Evolutionary conservation across 2,797 vertebrate species (phyloP).

Genomic region (Macrochelys suwanniensis): DNA sequence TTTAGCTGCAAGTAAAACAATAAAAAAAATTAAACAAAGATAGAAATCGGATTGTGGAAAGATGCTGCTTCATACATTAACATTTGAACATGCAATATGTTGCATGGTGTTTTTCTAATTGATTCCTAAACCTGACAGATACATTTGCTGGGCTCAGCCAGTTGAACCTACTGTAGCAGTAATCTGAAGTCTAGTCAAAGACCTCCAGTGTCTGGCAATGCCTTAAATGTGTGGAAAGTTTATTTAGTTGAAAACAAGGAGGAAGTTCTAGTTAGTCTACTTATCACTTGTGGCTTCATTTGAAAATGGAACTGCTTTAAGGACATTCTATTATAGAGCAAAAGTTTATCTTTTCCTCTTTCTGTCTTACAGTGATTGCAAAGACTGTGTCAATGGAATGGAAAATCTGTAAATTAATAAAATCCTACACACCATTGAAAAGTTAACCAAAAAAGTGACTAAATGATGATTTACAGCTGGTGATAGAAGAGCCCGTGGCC

Average conservation of each 20-base stretch:
- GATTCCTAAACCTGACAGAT: conserved; percentile 28
- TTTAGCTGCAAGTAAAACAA: conserved; percentile 17
- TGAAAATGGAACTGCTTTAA: conserved; percentile 22
- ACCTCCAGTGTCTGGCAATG: background rate
- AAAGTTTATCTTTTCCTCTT: background rate
- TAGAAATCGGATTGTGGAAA: conserved; percentile 4
- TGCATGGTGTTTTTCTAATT: conserved; percentile 16
- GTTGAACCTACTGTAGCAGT: background rate
- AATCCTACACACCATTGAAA: background rate
- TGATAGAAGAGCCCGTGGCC: background rate
- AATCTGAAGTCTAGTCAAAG: conserved; percentile 39
- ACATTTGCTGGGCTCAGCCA: background rate
- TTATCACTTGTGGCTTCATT: conserved; percentile 35
- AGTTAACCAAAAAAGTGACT: background rate
- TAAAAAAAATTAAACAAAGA: background rate
- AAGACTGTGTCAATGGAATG: conserved; percentile 14
- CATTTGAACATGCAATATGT: conserved; percentile 36
- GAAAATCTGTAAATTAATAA: background rate
- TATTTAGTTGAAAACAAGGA: conserved; percentile 4
- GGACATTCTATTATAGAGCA: background rate
- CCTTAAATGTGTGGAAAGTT: conserved; percentile 24
- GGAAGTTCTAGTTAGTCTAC: conserved; percentile 14
- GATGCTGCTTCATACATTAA: conserved; percentile 28
- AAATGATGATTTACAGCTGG: background rate
- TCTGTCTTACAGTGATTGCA: background rate